phyloP scores from a whole-genome alignment of 2,797 vertebrate genomes.

The Staurois parvus region DNA sequence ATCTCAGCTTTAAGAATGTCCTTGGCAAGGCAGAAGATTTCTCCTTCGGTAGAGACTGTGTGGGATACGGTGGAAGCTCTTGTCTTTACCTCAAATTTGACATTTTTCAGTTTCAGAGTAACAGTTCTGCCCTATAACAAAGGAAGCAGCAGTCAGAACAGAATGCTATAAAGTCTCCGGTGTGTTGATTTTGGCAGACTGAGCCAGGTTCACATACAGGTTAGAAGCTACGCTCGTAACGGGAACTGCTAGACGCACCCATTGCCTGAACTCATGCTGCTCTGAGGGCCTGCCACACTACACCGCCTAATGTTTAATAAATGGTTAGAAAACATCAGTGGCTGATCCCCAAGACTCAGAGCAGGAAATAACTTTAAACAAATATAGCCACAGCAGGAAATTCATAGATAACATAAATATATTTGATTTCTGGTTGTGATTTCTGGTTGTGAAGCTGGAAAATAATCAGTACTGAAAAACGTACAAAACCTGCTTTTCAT shows the following conservation, averaged over 20 bases:
- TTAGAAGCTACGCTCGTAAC: slow-evolving; percentile 9
- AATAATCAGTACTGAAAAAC: no score
- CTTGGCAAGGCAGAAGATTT: slow-evolving; percentile 91
- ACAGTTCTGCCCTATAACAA: slow-evolving; percentile 89
- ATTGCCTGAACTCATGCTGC: slow-evolving; percentile 17
- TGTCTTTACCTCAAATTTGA: slow-evolving; percentile 95
- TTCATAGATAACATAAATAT: not conserved
- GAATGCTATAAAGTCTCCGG: slow-evolving; percentile 3
- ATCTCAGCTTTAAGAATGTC: slow-evolving; percentile 91
- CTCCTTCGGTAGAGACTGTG: slow-evolving; percentile 85
- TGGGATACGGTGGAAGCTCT: slow-evolving; percentile 83
- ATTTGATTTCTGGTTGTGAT: no score
- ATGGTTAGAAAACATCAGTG: not conserved
- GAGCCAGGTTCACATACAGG: slow-evolving; percentile 9
- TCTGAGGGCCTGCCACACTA: slow-evolving; percentile 17
- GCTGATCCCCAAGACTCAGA: not conserved
- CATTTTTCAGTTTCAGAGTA: slow-evolving; percentile 94
- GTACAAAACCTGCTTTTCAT: no score
- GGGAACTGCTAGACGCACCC: slow-evolving; percentile 22
- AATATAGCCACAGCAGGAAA: slow-evolving; percentile 9
- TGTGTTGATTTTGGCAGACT: slow-evolving; percentile 22
- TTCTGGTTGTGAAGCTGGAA: no score
- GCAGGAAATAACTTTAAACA: slow-evolving; percentile 45
- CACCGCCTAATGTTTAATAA: slow-evolving; percentile 4
- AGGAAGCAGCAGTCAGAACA: slow-evolving; percentile 55